Conservation (phyloP, 2,113 vertebrate species). For the Pitta sordida region DNA sequence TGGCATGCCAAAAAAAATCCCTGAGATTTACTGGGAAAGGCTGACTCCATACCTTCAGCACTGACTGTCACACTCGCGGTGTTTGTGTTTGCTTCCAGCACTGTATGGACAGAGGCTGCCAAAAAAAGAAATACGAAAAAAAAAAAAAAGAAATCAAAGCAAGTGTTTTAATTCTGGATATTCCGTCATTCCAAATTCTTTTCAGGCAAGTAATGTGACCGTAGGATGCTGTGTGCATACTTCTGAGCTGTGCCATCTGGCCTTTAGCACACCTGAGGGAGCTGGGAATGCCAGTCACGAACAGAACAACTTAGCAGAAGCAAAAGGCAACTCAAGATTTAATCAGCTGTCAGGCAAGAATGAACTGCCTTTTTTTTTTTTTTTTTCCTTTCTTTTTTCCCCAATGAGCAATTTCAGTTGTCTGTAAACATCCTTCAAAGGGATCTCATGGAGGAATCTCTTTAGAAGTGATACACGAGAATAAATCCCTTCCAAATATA, state of each 20-base stretch:
- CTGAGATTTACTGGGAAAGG: neutral
- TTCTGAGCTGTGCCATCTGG: conserved; percentile 25
- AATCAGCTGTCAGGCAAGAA: conserved; percentile 12
- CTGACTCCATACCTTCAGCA: conserved; percentile 56
- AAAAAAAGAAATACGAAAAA: neutral
- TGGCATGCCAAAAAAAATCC: neutral
- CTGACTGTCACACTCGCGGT: neutral
- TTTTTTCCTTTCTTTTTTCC: neutral
- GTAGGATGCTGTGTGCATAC: neutral
- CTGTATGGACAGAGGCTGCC: conserved; percentile 18
- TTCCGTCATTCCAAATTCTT: neutral
- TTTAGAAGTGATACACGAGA: neutral
- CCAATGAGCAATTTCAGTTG: neutral
- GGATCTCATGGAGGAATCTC: neutral
- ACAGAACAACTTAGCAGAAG: neutral
- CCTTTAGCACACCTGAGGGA: conserved; percentile 28
- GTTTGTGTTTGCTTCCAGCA: neutral
- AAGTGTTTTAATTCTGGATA: neutral
- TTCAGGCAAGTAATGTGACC: neutral
- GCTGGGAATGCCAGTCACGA: neutral
- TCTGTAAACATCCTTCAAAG: conserved; percentile 16
- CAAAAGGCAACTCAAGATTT: conserved; percentile 7
- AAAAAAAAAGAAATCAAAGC: neutral
- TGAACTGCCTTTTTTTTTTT: neutral
- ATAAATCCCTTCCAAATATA: neutral